Percentiles rank a stretch among this genome's conserved stretches.
Evolutionary conservation across 1,140 invertebrate species (phyloP).

Genomic region (Ips typographus): DNA sequence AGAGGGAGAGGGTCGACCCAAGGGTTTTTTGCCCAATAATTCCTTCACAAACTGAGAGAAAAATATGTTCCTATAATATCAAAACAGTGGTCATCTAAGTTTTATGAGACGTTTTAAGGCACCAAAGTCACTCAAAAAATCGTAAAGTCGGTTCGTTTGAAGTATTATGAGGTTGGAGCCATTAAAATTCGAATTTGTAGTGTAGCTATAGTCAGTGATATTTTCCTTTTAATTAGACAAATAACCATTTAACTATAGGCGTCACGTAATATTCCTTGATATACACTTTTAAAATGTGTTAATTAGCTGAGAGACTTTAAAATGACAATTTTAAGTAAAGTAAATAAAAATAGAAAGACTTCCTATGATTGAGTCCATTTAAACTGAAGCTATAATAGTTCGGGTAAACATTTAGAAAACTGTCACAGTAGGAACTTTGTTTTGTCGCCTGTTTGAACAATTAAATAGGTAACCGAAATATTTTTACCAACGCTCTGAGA

Average conservation of each 20-base stretch:
- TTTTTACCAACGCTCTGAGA: not conserved
- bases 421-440: constrained; percentile 31
- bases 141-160: too few relatives aligned
- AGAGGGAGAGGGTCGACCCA: constrained; percentile 1
- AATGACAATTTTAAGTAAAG: constrained; percentile 27
- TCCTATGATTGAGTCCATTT: constrained; percentile 26
- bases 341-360: constrained; percentile 30
- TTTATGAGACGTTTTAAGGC: too few relatives aligned
- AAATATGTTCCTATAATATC: too few relatives aligned
- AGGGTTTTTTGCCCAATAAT: not conserved
- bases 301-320: constrained; percentile 21
- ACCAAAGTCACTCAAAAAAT: too few relatives aligned
- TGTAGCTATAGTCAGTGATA: too few relatives aligned
- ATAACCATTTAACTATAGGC: constrained; percentile 1
- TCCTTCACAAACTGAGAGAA: too few relatives aligned
- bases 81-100: too few relatives aligned
- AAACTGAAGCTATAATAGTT: constrained; percentile 15
- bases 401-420: constrained; percentile 15
- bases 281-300: constrained; percentile 18
- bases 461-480: constrained; percentile 1
- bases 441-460: constrained; percentile 19
- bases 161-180: too few relatives aligned
- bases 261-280: constrained; percentile 11
- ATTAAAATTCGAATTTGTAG: too few relatives aligned
- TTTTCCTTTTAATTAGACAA: constrained; percentile 18